A percentile compares a stretch with the other conserved stretches of the same genome.
phyloP scores from a whole-genome alignment of 2,888 invertebrate genomes.

The Megaustenia siamemsis region DNA sequence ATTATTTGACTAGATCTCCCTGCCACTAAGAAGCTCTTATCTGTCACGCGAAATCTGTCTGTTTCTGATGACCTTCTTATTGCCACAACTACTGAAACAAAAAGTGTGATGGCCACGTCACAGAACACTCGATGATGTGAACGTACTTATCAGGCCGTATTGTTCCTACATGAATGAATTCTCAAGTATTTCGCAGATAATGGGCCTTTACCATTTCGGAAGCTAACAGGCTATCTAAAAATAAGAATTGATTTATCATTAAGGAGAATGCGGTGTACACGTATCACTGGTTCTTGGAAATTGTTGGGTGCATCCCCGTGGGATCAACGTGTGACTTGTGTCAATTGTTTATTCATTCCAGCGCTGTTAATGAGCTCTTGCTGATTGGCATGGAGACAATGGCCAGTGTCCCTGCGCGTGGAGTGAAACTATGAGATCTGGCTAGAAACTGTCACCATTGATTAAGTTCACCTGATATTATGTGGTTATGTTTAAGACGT shows the following conservation, averaged over 20 bases:
- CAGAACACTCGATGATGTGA: no score
- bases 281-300: background rate
- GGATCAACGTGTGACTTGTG: slow-evolving; percentile 6
- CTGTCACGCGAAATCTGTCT: no score
- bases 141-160: no score
- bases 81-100: no score
- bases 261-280: background rate
- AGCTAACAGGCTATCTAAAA: background rate
- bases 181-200: no score
- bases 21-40: no score
- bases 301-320: background rate
- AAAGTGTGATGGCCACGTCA: no score
- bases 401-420: background rate
- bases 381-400: slow-evolving; percentile 21
- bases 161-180: no score
- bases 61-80: no score
- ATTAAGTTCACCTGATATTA: slow-evolving; percentile 22
- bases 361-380: slow-evolving; percentile 9
- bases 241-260: background rate
- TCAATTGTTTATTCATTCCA: background rate
- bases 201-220: no score
- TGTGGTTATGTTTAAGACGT: slow-evolving; percentile 12
- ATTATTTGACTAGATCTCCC: no score
- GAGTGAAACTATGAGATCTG: background rate
- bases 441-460: background rate